Evolutionary conservation across 2,888 invertebrate species (phyloP).

Genomic region (Tipula lateralis): DNA sequence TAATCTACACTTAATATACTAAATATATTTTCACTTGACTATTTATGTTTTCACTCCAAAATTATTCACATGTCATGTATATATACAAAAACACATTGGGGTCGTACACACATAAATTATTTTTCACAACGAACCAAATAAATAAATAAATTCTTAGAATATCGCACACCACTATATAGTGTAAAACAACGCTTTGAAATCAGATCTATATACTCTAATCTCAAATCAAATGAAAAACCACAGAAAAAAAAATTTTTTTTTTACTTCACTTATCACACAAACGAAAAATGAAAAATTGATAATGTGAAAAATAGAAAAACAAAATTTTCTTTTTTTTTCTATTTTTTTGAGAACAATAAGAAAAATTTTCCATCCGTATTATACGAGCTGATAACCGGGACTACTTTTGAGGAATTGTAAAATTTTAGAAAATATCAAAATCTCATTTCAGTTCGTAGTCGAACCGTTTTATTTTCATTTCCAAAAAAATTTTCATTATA

Average conservation of each 20-base stretch:
- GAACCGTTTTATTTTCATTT: not conserved
- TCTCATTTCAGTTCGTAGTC: not conserved
- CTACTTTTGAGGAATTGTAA: slow-evolving; percentile 19
- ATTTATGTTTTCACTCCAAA: not conserved
- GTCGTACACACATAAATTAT: not conserved
- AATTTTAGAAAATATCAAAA: slow-evolving; percentile 9
- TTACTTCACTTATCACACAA: not conserved
- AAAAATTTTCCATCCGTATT: slow-evolving; percentile 5
- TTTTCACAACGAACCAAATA: not conserved
- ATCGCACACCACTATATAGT: not conserved
- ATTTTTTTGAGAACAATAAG: not conserved
- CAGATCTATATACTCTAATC: not conserved
- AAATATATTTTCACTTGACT: not conserved
- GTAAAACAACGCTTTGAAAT: not conserved
- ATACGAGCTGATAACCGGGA: slow-evolving; percentile 19
- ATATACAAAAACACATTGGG: not conserved
- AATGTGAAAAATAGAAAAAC: not conserved
- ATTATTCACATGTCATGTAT: not conserved
- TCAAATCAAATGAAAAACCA: not conserved
- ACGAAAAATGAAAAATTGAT: not conserved
- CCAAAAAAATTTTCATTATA: not conserved
- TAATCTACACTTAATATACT: not conserved
- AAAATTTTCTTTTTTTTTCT: not conserved
- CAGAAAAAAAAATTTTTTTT: not conserved
- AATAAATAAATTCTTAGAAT: not conserved